These are phyloP conservation scores for Dipodomys merriami DNA, from an alignment of 2,113 vertebrate species.

Conservation along the genomic window DNA sequence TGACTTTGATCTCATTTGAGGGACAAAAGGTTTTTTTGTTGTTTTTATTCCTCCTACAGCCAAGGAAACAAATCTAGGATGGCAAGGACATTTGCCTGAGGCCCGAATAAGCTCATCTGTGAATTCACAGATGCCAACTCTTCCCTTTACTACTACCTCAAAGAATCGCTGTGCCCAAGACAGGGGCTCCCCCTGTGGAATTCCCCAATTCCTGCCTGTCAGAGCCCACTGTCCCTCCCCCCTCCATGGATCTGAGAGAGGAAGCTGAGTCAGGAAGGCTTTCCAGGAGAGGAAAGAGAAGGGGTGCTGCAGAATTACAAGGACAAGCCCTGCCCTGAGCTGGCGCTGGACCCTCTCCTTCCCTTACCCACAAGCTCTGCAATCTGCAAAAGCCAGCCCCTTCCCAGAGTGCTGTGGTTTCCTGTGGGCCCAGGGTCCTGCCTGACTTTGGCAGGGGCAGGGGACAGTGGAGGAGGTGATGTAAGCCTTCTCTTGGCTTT, in stretches of 20 bases:
- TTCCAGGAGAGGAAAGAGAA: background rate
- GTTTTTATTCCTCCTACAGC: too few relatives aligned
- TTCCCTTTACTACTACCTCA: background rate
- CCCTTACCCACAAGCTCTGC: constrained; percentile 59
- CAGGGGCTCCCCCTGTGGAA: background rate
- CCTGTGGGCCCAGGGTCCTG: constrained; percentile 78
- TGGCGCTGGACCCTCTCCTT: background rate
- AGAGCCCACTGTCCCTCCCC: background rate
- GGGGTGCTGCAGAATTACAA: background rate
- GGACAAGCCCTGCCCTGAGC: background rate
- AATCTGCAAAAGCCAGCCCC: constrained; percentile 73
- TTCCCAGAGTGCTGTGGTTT: constrained; percentile 79
- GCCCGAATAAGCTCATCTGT: background rate
- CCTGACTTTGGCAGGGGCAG: constrained; percentile 57
- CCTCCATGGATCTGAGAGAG: constrained; percentile 32
- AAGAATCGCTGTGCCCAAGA: background rate
- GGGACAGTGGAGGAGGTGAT: constrained; percentile 50
- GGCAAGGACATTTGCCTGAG: constrained; percentile 10
- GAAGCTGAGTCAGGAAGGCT: constrained; percentile 57
- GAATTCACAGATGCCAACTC: background rate
- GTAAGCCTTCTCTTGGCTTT: constrained; percentile 66
- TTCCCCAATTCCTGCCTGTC: constrained; percentile 31
- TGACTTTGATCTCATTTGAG: constrained; percentile 25
- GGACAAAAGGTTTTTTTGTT: background rate
- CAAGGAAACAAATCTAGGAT: background rate